phyloP scores from a whole-genome alignment of 2,797 vertebrate species.

The Orientallactaga sibirica region DNA sequence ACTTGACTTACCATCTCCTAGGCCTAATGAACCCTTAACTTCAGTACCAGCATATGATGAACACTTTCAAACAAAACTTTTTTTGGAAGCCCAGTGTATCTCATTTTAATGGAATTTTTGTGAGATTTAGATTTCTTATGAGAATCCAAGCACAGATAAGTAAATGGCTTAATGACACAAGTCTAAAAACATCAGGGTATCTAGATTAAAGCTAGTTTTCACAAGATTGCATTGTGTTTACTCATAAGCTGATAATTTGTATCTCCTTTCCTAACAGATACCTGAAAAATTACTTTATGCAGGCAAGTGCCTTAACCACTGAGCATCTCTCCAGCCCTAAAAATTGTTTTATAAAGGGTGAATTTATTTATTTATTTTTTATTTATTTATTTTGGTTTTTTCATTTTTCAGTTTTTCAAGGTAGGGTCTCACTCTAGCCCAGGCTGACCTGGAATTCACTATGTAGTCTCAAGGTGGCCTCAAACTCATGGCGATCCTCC shows the following conservation, averaged over 20 bases:
- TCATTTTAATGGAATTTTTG: slow-evolving; percentile 32
- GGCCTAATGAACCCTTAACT: not conserved
- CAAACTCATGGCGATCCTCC: too few species aligned
- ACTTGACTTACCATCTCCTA: not conserved
- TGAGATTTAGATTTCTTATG: slow-evolving; percentile 23
- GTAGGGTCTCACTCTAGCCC: too few species aligned
- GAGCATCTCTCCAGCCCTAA: too few species aligned
- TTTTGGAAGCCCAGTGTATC: not conserved
- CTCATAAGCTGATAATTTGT: not conserved
- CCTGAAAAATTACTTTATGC: not conserved
- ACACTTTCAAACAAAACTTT: slow-evolving; percentile 16
- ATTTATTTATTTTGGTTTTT: too few species aligned
- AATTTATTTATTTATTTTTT: not conserved
- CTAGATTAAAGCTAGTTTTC: not conserved
- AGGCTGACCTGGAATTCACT: too few species aligned
- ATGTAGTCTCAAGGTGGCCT: too few species aligned
- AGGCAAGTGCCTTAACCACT: too few species aligned
- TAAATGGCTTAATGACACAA: not conserved
- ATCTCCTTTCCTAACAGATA: slow-evolving; percentile 5
- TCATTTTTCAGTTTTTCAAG: too few species aligned
- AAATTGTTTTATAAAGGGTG: too few species aligned
- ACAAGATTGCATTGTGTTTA: not conserved
- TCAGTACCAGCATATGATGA: not conserved
- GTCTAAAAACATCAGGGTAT: not conserved
- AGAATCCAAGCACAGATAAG: not conserved